Evolutionary conservation across 2,888 invertebrate species (phyloP).

Genomic region (Latrodectus elegans): DNA sequence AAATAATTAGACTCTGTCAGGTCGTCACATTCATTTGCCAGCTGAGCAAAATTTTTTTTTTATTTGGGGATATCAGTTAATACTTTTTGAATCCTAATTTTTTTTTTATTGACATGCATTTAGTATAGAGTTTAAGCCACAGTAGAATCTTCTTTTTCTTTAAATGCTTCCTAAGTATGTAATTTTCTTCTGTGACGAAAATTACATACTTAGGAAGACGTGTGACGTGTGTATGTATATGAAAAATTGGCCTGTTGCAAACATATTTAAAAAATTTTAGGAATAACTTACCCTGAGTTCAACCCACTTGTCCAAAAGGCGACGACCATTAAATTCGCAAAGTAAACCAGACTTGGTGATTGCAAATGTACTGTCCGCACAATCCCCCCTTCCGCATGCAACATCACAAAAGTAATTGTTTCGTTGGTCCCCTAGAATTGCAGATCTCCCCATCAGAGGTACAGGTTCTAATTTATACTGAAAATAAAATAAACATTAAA

Average conservation of each 20-base stretch:
- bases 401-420: slow-evolving; percentile 99
- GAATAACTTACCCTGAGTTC: slow-evolving; percentile 76
- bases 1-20: too few relatives aligned
- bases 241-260: not conserved
- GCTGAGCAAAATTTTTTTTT: too few relatives aligned
- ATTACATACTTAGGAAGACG: too few relatives aligned
- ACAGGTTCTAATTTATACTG: slow-evolving; percentile 86
- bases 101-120: too few relatives aligned
- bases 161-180: too few relatives aligned
- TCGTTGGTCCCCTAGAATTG: slow-evolving; percentile 95
- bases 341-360: slow-evolving; percentile 93
- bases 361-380: slow-evolving; percentile 91
- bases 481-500: not conserved
- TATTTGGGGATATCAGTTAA: too few relatives aligned
- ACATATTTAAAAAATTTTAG: not conserved
- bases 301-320: slow-evolving; percentile 92
- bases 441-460: slow-evolving; percentile 91
- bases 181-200: too few relatives aligned
- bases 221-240: too few relatives aligned
- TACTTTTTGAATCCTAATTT: too few relatives aligned
- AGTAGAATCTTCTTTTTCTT: too few relatives aligned
- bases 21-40: too few relatives aligned
- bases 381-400: slow-evolving; percentile 89
- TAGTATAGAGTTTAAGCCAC: too few relatives aligned
- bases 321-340: slow-evolving; percentile 95